Evolutionary conservation across 2,113 vertebrate genomes (phyloP).

Genomic region (Ceratotherium simum): DNA sequence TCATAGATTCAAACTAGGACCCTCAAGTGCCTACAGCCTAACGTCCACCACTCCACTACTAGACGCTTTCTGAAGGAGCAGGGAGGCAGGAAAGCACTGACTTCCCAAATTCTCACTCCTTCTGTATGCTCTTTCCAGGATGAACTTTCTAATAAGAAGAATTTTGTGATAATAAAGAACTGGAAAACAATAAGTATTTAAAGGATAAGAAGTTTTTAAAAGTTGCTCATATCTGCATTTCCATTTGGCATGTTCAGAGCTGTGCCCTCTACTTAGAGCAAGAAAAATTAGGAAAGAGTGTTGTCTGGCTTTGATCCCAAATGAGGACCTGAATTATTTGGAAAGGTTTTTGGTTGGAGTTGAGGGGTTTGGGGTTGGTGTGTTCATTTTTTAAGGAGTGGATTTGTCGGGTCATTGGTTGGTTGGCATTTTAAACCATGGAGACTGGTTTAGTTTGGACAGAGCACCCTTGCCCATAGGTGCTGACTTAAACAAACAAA

Average conservation of each 20-base stretch:
- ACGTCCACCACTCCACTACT: not conserved
- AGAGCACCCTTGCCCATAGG: not conserved
- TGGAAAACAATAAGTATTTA: not conserved
- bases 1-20: not conserved
- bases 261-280: not conserved
- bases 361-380: not conserved
- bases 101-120: not conserved
- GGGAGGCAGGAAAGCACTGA: accelerated
- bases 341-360: not conserved
- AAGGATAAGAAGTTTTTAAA: not conserved
- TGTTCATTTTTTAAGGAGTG: not conserved
- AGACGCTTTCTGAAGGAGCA: not conserved
- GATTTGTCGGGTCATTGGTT: not conserved
- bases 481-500: not conserved
- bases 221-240: not conserved
- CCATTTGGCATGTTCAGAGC: not conserved
- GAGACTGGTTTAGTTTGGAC: not conserved
- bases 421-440: not conserved
- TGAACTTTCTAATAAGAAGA: not conserved
- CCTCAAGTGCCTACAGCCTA: not conserved
- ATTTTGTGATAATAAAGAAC: not conserved
- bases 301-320: not conserved
- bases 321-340: not conserved
- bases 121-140: not conserved
- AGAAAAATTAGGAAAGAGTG: not conserved